Percentiles rank a stretch among this genome's conserved stretches.
These are phyloP conservation scores for Onthophagus taurus DNA, from an alignment of 1,140 invertebrate genomes.

Conservation along the genomic window DNA sequence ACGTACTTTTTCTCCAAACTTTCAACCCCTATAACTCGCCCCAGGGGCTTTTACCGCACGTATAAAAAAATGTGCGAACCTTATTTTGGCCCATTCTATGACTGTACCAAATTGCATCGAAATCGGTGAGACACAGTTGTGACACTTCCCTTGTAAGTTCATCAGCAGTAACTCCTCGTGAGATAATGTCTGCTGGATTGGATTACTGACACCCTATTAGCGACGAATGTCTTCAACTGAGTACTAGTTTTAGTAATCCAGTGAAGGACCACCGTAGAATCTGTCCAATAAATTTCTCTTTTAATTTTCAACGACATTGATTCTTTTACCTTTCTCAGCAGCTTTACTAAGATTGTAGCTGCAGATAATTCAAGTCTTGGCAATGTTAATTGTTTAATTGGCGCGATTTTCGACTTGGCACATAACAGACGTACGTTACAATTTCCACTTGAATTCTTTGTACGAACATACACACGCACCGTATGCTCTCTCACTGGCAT, in stretches of 20 bases:
- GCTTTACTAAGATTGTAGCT: too few species aligned
- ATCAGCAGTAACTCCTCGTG: slow-evolving; percentile 16
- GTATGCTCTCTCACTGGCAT: slow-evolving; percentile 23
- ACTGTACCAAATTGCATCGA: too few species aligned
- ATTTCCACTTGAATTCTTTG: background rate
- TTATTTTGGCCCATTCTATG: too few species aligned
- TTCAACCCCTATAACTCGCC: too few species aligned
- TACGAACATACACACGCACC: slow-evolving; percentile 11
- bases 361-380: slow-evolving; percentile 34
- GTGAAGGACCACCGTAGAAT: background rate
- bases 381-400: slow-evolving; percentile 30
- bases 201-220: slow-evolving; percentile 27
- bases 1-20: too few species aligned
- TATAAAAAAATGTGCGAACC: too few species aligned
- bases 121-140: too few species aligned
- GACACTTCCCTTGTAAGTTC: too few species aligned
- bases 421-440: slow-evolving; percentile 22
- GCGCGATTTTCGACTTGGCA: slow-evolving; percentile 33
- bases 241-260: too few species aligned
- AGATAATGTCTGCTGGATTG: slow-evolving; percentile 26
- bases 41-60: too few species aligned
- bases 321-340: background rate
- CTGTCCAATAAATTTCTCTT: background rate
- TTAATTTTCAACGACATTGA: background rate
- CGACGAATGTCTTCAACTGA: slow-evolving; percentile 28